Evolutionary conservation across 2,888 invertebrate genomes (phyloP).

Genomic region (Pandemis corylana): DNA sequence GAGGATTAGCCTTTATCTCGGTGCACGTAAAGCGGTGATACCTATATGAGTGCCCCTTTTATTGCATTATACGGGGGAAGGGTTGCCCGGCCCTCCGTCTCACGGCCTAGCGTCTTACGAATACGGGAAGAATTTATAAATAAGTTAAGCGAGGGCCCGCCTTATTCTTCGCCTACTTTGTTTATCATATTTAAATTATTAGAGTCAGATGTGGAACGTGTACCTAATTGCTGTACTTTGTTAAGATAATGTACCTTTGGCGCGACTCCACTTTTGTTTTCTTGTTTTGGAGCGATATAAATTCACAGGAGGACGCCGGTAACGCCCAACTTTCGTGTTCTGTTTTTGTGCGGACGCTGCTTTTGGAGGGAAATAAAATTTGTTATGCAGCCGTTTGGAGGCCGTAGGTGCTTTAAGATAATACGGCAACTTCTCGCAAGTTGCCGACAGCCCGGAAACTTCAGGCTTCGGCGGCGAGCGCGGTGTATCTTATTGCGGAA

Average conservation of each 20-base stretch:
- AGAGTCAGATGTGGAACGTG: slow-evolving; percentile 85
- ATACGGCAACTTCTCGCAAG: slow-evolving; percentile 45
- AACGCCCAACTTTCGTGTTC: slow-evolving; percentile 79
- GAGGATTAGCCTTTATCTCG: slow-evolving; percentile 81
- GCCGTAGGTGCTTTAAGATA: slow-evolving; percentile 67
- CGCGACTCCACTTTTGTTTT: slow-evolving; percentile 84
- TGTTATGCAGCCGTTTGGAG: slow-evolving; percentile 72
- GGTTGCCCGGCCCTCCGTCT: slow-evolving; percentile 68
- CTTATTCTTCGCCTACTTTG: slow-evolving; percentile 81
- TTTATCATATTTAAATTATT: slow-evolving; percentile 86
- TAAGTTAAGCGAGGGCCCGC: slow-evolving; percentile 79
- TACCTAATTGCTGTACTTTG: slow-evolving; percentile 85
- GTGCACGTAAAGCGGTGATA: slow-evolving; percentile 78
- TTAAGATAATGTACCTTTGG: slow-evolving; percentile 85
- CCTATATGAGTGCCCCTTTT: slow-evolving; percentile 84
- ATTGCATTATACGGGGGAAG: slow-evolving; percentile 82
- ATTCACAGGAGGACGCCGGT: slow-evolving; percentile 73
- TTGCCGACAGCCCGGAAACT: slow-evolving; percentile 34
- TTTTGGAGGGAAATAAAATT: slow-evolving; percentile 73
- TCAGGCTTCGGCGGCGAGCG: slow-evolving; percentile 37
- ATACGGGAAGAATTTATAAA: slow-evolving; percentile 81
- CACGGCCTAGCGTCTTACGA: slow-evolving; percentile 60
- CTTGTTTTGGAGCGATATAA: slow-evolving; percentile 81
- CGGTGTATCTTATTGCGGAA: slow-evolving; percentile 36
- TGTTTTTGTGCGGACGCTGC: slow-evolving; percentile 80